A percentile compares a stretch with the other conserved stretches of the same genome.
Conservation (phyloP, 2,797 vertebrate species). For the Coreius guichenoti region DNA sequence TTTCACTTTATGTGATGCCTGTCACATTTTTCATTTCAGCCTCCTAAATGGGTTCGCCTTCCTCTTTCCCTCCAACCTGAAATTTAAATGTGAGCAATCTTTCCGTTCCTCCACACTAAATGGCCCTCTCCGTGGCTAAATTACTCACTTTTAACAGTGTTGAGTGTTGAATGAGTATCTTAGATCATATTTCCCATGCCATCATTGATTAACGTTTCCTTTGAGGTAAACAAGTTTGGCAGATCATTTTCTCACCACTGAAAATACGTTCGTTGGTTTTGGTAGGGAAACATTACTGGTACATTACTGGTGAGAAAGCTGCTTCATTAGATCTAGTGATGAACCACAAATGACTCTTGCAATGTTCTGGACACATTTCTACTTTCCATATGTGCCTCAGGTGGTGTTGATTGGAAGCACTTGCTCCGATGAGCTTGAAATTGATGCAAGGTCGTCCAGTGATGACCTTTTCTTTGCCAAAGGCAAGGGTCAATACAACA, state of each 20-base stretch:
- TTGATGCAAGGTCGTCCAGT: slow-evolving; percentile 13
- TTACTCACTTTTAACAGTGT: slow-evolving; percentile 11
- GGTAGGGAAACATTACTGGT: not conserved
- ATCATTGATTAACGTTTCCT: not conserved
- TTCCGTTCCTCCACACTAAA: not conserved
- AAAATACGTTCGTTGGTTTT: not conserved
- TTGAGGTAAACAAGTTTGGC: slow-evolving; percentile 19
- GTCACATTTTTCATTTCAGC: slow-evolving; percentile 47
- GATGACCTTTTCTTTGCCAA: slow-evolving; percentile 22
- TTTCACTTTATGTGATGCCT: slow-evolving; percentile 36
- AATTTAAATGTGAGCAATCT: slow-evolving; percentile 29
- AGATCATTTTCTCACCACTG: slow-evolving; percentile 27
- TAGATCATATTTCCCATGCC: slow-evolving; percentile 10
- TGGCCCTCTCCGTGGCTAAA: slow-evolving; percentile 24
- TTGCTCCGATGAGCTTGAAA: slow-evolving; percentile 1
- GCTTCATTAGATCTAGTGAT: not conserved
- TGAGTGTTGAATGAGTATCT: not conserved
- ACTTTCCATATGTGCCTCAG: not conserved
- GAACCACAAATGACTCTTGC: not conserved
- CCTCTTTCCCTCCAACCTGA: not conserved
- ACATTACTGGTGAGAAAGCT: not conserved
- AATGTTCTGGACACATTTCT: not conserved
- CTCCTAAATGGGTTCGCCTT: slow-evolving; percentile 35
- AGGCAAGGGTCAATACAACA: slow-evolving; percentile 14
- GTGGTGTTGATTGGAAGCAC: not conserved